phyloP scores from a whole-genome alignment of 2,888 invertebrate genomes.

The Shargacucullia verbasci region DNA sequence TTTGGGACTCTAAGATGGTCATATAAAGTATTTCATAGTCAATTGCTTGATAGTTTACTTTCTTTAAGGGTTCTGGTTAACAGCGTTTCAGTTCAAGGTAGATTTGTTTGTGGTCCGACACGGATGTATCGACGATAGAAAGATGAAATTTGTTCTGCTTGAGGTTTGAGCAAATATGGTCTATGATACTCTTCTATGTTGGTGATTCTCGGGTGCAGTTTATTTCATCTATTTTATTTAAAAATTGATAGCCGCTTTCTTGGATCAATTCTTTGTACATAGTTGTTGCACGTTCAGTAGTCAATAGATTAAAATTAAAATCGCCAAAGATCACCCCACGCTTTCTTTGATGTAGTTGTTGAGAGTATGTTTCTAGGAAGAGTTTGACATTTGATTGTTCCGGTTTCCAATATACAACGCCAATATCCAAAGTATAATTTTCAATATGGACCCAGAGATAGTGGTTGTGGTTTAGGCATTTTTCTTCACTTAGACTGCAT shows the following conservation, averaged over 20 bases:
- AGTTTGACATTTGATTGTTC: neutral
- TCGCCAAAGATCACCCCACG: constrained; percentile 17
- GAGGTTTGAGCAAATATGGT: constrained; percentile 36
- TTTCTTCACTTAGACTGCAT: neutral
- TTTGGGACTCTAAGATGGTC: neutral
- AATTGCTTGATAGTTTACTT: constrained; percentile 35
- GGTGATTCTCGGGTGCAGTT: constrained; percentile 32
- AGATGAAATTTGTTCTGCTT: constrained; percentile 20
- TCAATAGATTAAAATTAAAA: too few relatives aligned
- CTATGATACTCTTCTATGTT: constrained; percentile 23
- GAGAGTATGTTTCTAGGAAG: constrained; percentile 10
- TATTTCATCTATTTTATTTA: constrained; percentile 11
- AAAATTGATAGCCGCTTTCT: constrained; percentile 19
- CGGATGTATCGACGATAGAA: constrained; percentile 31
- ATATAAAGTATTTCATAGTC: constrained; percentile 26
- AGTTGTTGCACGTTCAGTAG: neutral
- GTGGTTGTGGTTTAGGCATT: constrained; percentile 4
- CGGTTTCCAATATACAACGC: constrained; percentile 9
- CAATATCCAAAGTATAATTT: neutral
- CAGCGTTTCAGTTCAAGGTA: constrained; percentile 19
- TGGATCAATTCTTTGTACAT: constrained; percentile 6
- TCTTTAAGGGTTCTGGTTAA: constrained; percentile 1
- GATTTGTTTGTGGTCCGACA: too few relatives aligned
- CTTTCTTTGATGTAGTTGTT: constrained; percentile 14
- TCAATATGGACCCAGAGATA: constrained; percentile 7